phyloP scores from a whole-genome alignment of 2,888 invertebrate species.

The Spatulosminthurus flaviceps region DNA sequence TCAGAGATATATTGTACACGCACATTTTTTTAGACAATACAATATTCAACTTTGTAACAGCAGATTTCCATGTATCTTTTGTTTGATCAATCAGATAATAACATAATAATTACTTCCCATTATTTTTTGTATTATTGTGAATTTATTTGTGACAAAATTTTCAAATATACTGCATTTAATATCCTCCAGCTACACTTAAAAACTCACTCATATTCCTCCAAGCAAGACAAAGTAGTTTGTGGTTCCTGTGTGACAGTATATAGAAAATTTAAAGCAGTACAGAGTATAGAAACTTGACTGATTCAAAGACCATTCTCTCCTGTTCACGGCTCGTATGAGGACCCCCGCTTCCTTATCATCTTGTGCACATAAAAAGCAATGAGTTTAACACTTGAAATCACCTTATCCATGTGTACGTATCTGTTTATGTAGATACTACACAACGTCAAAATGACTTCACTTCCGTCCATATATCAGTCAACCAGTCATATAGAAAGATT shows the following conservation, averaged over 20 bases:
- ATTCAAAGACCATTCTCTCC: no score
- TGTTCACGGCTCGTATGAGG: no score
- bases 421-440: no score
- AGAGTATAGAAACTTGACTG: no score
- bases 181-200: neutral
- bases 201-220: neutral
- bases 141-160: neutral
- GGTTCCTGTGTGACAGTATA: no score
- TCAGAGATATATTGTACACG: conserved; percentile 1
- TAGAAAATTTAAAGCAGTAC: neutral
- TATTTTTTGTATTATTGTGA: neutral
- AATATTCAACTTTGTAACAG: neutral
- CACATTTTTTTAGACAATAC: neutral
- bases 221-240: no score
- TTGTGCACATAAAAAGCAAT: no score
- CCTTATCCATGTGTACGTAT: no score
- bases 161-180: neutral
- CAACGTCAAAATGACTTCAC: neutral
- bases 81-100: no score
- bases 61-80: conserved; percentile 1
- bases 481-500: conserved; percentile 22
- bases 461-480: conserved; percentile 37
- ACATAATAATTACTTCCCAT: conserved; percentile 18
- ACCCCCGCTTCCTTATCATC: no score
- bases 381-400: neutral